These are phyloP conservation scores for Spodoptera frugiperda DNA, from an alignment of 1,140 invertebrate genomes.

Conservation along the genomic window DNA sequence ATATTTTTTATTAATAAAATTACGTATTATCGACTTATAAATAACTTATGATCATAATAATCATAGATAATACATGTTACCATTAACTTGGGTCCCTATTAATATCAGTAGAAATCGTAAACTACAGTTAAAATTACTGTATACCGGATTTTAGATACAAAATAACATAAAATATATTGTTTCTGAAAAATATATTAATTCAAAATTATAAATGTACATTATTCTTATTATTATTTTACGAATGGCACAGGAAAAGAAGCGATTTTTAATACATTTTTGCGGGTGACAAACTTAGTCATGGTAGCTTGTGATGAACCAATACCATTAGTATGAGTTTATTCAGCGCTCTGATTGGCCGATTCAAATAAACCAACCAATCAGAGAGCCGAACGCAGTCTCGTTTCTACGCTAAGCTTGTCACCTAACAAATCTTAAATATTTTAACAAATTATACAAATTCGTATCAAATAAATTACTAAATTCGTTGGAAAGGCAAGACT, in stretches of 20 bases:
- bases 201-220: slow-evolving; percentile 29
- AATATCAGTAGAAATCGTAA: slow-evolving; percentile 15
- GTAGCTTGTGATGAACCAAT: neutral
- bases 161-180: slow-evolving; percentile 15
- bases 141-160: slow-evolving; percentile 22
- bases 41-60: slow-evolving; percentile 18
- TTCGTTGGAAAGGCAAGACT: slow-evolving; percentile 53
- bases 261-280: slow-evolving; percentile 6
- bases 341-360: too few relatives aligned
- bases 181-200: slow-evolving; percentile 39
- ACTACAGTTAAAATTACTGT: slow-evolving; percentile 12
- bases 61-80: slow-evolving; percentile 24
- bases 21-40: slow-evolving; percentile 31
- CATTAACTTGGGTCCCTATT: slow-evolving; percentile 31
- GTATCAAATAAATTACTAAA: slow-evolving; percentile 48
- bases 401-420: neutral
- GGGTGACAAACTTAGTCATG: neutral
- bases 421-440: neutral
- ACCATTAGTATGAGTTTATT: too few relatives aligned
- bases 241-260: slow-evolving; percentile 54
- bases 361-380: too few relatives aligned
- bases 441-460: slow-evolving; percentile 8
- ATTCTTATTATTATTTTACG: slow-evolving; percentile 43
- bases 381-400: too few relatives aligned
- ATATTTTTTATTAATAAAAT: slow-evolving; percentile 23